Conservation (phyloP, 2,888 invertebrate genomes). For the Mimumesa dahlbomi region DNA sequence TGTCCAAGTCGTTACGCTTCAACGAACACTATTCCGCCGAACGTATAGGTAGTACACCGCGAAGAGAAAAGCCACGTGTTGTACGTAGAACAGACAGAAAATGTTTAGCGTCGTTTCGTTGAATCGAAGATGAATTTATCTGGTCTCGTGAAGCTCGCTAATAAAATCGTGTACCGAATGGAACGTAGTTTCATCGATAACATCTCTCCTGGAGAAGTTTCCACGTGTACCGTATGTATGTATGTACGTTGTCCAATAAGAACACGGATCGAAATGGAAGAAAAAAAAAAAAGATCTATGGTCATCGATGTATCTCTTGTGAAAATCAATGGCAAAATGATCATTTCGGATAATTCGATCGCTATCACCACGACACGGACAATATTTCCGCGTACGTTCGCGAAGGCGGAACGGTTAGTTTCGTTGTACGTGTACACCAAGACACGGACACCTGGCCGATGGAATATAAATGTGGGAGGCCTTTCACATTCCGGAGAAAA, state of each 20-base stretch:
- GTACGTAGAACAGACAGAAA: constrained; percentile 26
- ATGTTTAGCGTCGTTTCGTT: constrained; percentile 14
- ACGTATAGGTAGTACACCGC: too few species aligned
- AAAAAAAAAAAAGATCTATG: too few species aligned
- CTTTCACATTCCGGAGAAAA: constrained; percentile 64
- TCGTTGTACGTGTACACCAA: background rate
- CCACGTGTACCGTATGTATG: too few species aligned
- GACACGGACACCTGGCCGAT: constrained; percentile 2
- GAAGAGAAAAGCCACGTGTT: constrained; percentile 33
- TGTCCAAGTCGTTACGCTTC: constrained; percentile 44
- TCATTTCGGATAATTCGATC: background rate
- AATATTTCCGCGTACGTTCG: constrained; percentile 12
- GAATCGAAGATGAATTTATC: constrained; percentile 22
- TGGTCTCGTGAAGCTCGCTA: background rate
- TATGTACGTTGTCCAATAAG: too few species aligned
- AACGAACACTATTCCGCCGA: constrained; percentile 31
- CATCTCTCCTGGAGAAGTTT: too few species aligned
- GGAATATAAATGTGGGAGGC: constrained; percentile 47
- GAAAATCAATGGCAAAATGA: too few species aligned
- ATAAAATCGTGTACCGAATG: background rate
- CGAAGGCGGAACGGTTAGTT: constrained; percentile 17
- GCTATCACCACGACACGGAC: background rate
- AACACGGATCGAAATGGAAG: too few species aligned
- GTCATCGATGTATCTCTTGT: too few species aligned
- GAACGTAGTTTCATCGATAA: background rate